A percentile compares a stretch with the other conserved stretches of the same genome.
These are phyloP conservation scores for Stegophylla sp. DNA, from an alignment of 2,888 invertebrate genomes.

Conservation along the genomic window DNA sequence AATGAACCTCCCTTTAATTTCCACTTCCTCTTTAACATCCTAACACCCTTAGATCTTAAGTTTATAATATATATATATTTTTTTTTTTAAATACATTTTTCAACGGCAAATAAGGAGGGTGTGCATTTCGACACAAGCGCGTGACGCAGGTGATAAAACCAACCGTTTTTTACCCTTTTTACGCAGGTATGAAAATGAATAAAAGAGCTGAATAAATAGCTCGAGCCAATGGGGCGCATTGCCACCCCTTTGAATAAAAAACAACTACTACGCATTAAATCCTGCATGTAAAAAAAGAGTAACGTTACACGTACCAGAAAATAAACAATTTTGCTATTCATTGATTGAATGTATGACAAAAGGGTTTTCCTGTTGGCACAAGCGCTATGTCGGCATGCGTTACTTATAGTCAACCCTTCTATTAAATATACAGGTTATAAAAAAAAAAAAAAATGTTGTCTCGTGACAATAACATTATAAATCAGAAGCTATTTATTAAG, in stretches of 20 bases:
- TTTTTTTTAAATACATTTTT: slow-evolving; percentile 54
- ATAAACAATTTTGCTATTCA: slow-evolving; percentile 54
- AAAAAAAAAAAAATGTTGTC: slow-evolving; percentile 44
- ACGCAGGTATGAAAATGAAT: slow-evolving; percentile 46
- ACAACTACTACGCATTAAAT: slow-evolving; percentile 30
- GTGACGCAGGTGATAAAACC: slow-evolving; percentile 57
- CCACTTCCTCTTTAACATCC: neutral
- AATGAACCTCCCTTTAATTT: slow-evolving; percentile 49
- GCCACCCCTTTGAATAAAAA: slow-evolving; percentile 45
- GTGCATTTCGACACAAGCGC: slow-evolving; percentile 56
- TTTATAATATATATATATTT: slow-evolving; percentile 31
- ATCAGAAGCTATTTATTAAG: neutral
- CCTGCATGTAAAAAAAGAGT: slow-evolving; percentile 27
- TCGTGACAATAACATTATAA: slow-evolving; percentile 29
- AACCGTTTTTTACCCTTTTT: slow-evolving; percentile 56
- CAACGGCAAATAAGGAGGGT: slow-evolving; percentile 39
- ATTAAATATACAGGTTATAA: slow-evolving; percentile 29
- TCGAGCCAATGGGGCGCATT: slow-evolving; percentile 56
- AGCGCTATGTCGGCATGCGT: slow-evolving; percentile 42
- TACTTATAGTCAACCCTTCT: slow-evolving; percentile 51
- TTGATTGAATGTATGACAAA: slow-evolving; percentile 39
- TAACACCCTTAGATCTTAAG: slow-evolving; percentile 31
- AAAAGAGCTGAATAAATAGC: slow-evolving; percentile 58
- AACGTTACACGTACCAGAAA: slow-evolving; percentile 40
- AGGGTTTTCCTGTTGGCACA: slow-evolving; percentile 28